These are phyloP conservation scores for Turritopsis dohrnii DNA, from an alignment of 30 jellyfish, hydroid and myxozoan genomes.

Conservation along the genomic window DNA sequence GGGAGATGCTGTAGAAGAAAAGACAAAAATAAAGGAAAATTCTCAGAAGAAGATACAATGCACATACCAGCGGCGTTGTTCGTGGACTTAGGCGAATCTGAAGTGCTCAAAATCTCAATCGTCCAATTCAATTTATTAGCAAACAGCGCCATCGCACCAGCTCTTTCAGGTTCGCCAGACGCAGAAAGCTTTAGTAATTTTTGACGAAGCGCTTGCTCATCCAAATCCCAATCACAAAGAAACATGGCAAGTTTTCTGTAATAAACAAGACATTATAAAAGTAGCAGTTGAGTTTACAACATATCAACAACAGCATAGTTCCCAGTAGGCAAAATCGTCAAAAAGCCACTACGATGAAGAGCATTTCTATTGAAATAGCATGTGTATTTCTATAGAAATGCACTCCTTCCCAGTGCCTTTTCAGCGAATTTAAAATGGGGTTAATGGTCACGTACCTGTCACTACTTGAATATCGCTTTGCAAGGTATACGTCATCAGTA, in stretches of 20 bases:
- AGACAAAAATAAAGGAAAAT: too few species aligned
- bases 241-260: conserved; percentile 68
- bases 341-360: too few species aligned
- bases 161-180: conserved; percentile 72
- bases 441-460: background rate
- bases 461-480: background rate
- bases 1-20: too few species aligned
- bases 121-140: conserved; percentile 70
- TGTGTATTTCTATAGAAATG: too few species aligned
- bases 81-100: conserved; percentile 10
- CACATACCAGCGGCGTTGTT: background rate
- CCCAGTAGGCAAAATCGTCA: too few species aligned
- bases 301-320: too few species aligned
- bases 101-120: conserved; percentile 65
- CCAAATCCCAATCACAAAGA: conserved; percentile 91
- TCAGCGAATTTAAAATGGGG: too few species aligned
- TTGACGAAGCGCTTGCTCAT: conserved; percentile 40
- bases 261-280: background rate
- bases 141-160: conserved; percentile 89
- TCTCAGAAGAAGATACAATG: too few species aligned
- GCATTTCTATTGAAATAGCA: too few species aligned
- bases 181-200: conserved; percentile 49
- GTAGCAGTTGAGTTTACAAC: too few species aligned
- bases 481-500: background rate
- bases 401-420: too few species aligned